phyloP scores from a whole-genome alignment of 2,797 vertebrate genomes.

The Manis javanica region DNA sequence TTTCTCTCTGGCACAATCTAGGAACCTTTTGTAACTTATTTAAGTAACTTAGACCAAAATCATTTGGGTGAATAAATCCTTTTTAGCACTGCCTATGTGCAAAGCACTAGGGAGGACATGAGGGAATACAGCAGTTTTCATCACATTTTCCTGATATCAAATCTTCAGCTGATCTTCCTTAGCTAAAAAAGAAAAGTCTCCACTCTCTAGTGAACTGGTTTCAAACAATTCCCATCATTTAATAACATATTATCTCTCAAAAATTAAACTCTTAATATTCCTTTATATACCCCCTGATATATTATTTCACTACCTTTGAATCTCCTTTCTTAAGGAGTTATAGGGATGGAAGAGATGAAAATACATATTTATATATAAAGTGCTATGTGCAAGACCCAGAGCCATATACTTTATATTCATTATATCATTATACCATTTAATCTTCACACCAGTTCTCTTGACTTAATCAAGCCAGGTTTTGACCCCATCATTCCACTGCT shows the following conservation, averaged over 20 bases:
- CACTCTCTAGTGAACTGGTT: not conserved
- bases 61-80: constrained; percentile 50
- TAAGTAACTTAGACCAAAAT: constrained; percentile 57
- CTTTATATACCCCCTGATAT: not conserved
- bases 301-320: not conserved
- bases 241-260: not conserved
- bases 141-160: constrained; percentile 30
- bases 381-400: not conserved
- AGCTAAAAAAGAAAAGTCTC: not conserved
- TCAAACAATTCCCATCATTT: not conserved
- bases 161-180: not conserved
- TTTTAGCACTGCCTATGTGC: constrained; percentile 19
- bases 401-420: not conserved
- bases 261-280: not conserved
- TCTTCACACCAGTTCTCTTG: not conserved
- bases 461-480: not conserved
- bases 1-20: constrained; percentile 35
- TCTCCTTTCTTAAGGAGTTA: not conserved
- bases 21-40: constrained; percentile 46
- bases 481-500: not conserved
- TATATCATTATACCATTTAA: not conserved
- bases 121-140: constrained; percentile 38
- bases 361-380: not conserved
- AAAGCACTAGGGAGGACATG: not conserved
- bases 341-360: not conserved